Conservation (phyloP, 2,113 vertebrate genomes). For the Pelecanus crispus region DNA sequence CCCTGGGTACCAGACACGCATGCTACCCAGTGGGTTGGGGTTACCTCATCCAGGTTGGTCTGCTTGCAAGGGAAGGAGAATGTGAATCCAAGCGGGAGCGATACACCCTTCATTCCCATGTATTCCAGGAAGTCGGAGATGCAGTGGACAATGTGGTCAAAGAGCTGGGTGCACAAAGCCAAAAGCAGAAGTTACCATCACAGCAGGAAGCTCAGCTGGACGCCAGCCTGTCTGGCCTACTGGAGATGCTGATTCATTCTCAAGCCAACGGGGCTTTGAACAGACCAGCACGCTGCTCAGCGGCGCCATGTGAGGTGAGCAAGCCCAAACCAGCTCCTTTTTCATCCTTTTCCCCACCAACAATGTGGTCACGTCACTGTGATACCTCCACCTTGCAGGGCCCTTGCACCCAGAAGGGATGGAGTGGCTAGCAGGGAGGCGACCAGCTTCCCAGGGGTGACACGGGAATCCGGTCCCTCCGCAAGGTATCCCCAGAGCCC, state of each 20-base stretch:
- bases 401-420: background rate
- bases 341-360: background rate
- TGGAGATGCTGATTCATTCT: fast-evolving
- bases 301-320: background rate
- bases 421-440: background rate
- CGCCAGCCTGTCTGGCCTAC: background rate
- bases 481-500: background rate
- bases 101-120: constrained; percentile 91
- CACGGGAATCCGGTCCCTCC: fast-evolving
- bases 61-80: constrained; percentile 97
- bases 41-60: constrained; percentile 88
- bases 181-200: background rate
- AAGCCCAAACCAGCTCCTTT: background rate
- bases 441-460: background rate
- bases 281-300: background rate
- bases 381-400: background rate
- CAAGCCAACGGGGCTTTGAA: background rate
- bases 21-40: background rate
- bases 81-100: constrained; percentile 90
- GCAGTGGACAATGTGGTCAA: constrained; percentile 91
- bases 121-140: constrained; percentile 93
- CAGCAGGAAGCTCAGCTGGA: background rate
- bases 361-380: fast-evolving
- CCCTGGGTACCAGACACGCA: fast-evolving
- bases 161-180: constrained; percentile 76